These are phyloP conservation scores for Agrypnia vestita DNA, from an alignment of 1,140 invertebrate genomes.

Conservation along the genomic window DNA sequence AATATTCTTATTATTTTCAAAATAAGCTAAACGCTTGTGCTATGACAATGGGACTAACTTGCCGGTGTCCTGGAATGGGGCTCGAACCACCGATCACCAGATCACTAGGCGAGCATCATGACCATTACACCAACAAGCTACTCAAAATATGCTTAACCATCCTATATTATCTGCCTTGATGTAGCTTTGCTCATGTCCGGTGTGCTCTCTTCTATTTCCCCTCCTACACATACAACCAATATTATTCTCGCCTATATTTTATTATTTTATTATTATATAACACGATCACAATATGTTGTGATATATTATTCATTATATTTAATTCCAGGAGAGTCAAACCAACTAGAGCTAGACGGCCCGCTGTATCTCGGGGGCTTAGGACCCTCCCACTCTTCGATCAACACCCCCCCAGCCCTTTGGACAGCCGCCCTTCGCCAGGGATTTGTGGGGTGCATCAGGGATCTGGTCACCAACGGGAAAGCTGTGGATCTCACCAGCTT, in stretches of 20 bases:
- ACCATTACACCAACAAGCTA: too few relatives aligned
- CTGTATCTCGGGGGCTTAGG: slow-evolving; percentile 93
- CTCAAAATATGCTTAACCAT: too few relatives aligned
- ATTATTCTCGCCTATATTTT: slow-evolving; percentile 43
- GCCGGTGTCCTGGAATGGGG: too few relatives aligned
- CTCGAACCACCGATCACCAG: too few relatives aligned
- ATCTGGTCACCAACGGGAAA: slow-evolving; percentile 93
- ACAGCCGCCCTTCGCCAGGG: slow-evolving; percentile 90
- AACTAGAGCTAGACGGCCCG: slow-evolving; percentile 90
- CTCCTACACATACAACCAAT: neutral
- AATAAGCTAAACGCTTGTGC: too few relatives aligned
- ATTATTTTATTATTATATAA: slow-evolving; percentile 58
- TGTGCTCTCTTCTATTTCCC: too few relatives aligned
- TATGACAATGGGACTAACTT: too few relatives aligned
- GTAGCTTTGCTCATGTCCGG: too few relatives aligned
- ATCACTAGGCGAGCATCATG: too few relatives aligned
- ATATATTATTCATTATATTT: neutral
- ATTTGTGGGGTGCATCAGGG: slow-evolving; percentile 96
- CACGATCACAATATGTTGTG: neutral
- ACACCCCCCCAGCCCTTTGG: slow-evolving; percentile 91
- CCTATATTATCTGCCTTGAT: too few relatives aligned
- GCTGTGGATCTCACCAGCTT: slow-evolving; percentile 92
- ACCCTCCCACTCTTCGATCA: slow-evolving; percentile 80
- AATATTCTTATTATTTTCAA: too few relatives aligned
- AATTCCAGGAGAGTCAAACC: slow-evolving; percentile 85